Evolutionary conservation across 2,113 vertebrate species (phyloP).

Genomic region (Cephalophus harveyi): DNA sequence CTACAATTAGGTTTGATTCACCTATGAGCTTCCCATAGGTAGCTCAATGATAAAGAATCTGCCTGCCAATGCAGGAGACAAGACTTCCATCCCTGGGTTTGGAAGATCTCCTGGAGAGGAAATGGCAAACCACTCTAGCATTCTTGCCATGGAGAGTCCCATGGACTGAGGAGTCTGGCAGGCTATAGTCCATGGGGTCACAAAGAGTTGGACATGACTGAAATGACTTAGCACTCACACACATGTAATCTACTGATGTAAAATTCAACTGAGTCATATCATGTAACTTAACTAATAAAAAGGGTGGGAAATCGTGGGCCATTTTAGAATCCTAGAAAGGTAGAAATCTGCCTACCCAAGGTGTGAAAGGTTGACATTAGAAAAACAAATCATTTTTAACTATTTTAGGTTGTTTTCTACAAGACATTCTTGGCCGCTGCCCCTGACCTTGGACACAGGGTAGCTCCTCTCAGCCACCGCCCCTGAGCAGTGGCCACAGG

Average conservation of each 20-base stretch:
- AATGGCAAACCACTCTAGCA: neutral
- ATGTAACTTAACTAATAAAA: neutral
- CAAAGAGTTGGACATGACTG: neutral
- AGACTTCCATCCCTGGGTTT: neutral
- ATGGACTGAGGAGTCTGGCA: neutral
- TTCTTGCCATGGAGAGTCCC: neutral
- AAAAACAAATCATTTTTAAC: neutral
- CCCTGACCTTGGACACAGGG: too few species aligned
- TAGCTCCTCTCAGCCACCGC: accelerated
- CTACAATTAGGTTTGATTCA: neutral
- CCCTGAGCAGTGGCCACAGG: too few species aligned
- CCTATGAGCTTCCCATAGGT: neutral
- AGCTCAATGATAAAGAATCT: neutral
- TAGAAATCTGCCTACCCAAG: neutral
- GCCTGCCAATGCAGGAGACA: neutral
- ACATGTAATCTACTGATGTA: neutral
- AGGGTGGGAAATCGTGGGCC: accelerated
- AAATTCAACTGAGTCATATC: neutral
- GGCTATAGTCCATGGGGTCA: neutral
- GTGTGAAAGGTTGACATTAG: neutral
- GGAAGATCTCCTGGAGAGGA: neutral
- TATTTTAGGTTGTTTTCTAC: neutral
- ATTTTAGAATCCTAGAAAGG: neutral
- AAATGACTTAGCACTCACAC: neutral
- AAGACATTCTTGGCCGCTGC: too few species aligned